These are phyloP conservation scores for Phalangium opilio DNA, from an alignment of 2,888 invertebrate species.

Conservation along the genomic window DNA sequence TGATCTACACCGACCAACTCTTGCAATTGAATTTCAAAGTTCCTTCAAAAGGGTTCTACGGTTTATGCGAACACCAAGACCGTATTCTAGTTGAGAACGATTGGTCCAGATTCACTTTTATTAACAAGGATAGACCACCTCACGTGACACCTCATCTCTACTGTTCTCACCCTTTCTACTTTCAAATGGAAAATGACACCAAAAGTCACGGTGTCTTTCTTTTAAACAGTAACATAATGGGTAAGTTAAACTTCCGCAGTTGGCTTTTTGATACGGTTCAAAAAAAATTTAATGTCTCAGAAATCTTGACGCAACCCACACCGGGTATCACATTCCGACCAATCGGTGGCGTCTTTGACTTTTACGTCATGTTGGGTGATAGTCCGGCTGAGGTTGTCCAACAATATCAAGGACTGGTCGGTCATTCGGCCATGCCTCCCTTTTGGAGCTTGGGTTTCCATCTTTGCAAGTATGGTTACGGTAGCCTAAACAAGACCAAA, in stretches of 20 bases:
- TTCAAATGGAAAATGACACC: not conserved
- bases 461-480: slow-evolving; percentile 51
- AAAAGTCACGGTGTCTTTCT: slow-evolving; percentile 1
- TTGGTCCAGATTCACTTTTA: no score
- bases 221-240: not conserved
- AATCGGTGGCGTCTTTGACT: slow-evolving; percentile 64
- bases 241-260: not conserved
- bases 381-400: slow-evolving; percentile 39
- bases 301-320: slow-evolving; percentile 59
- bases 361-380: slow-evolving; percentile 62
- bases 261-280: no score
- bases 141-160: not conserved
- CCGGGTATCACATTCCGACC: slow-evolving; percentile 68
- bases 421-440: slow-evolving; percentile 63
- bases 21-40: no score
- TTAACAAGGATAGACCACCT: no score
- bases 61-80: no score
- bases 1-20: no score
- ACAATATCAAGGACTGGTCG: slow-evolving; percentile 49
- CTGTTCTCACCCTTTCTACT: not conserved
- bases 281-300: slow-evolving; percentile 36
- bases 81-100: no score
- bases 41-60: no score
- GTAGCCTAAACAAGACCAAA: slow-evolving; percentile 45
- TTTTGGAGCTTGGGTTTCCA: slow-evolving; percentile 82